Evolutionary conservation across 2,797 vertebrate species (phyloP), one percentile per base, ranked within the genome.

Genomic region (Ctenosaura bakeri): DNA sequence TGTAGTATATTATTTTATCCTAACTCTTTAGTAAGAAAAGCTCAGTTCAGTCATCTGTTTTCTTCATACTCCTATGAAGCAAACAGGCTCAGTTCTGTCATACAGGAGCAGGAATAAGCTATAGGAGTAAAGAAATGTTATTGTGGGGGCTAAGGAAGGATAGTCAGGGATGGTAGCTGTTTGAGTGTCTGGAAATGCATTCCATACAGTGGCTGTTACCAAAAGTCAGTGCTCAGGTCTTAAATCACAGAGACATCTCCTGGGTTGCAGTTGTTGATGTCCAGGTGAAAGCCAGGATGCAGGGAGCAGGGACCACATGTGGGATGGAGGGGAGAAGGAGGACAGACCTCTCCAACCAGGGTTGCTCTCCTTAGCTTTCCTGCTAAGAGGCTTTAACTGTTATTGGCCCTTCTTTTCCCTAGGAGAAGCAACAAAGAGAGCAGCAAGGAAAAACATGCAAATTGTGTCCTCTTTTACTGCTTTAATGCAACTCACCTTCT

Each of bases 221-320:
- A 81, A 59, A 89, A 84, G 79, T 89, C 83, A 71, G 24, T 38
- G 78, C 59, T 29, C 29, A 62, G 71, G 50, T 59, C 69, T 22
- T 91, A 86, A 89, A 86, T 83, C 90, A 83, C 29, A 74, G 18
- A 76, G 83, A 83, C 69, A 83, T 86, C 83, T 91, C 77, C 87
- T 89, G n/a, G 69, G 46, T 82, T 69, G 78, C 87, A 86, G 78
- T 83, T 89, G 59, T 81, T 35, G 78, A 77, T 82, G 50, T 35
- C 42, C 35, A 46, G 64, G 76, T n/a, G 62, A 9, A 71, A 77
- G 46, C 10, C 79, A 50, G 79, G 78, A 56, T 77, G 83, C 56
- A 20, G n/a, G 77, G 66, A 71, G 83, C 56, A 20, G 42, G 77
- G 66, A 71, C 46, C n/a, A 2, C 6, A 59, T 10, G 50, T 74